Percentiles rank a stretch among this genome's conserved stretches.
phyloP scores from a whole-genome alignment of 2,113 vertebrate genomes.

The Climacteris rufus region DNA sequence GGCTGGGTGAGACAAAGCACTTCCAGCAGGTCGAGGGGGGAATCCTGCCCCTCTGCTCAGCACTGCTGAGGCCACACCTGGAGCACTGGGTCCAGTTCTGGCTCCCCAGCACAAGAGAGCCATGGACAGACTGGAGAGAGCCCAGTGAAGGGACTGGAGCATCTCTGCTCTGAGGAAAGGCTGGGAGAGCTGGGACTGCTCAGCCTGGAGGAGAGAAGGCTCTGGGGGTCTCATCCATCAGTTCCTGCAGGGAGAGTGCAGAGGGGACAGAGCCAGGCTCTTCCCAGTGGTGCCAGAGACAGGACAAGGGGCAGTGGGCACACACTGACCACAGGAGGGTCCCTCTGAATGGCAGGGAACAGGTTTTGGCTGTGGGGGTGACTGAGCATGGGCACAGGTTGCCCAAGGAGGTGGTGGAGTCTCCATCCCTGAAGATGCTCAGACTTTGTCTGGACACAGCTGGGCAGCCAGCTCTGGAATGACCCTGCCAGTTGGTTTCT shows the following conservation, averaged over 20 bases:
- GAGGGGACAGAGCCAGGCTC: not conserved
- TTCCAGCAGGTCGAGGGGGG: not conserved
- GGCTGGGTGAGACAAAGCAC: not conserved
- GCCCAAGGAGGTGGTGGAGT: not conserved
- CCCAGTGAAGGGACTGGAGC: not conserved
- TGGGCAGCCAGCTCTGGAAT: not conserved
- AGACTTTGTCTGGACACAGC: rapidly evolving
- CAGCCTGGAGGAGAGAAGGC: not conserved
- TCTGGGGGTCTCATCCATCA: rapidly evolving
- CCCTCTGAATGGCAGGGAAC: not conserved
- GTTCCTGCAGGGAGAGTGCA: not conserved
- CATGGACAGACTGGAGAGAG: not conserved
- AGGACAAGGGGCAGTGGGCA: not conserved
- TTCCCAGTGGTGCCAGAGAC: not conserved
- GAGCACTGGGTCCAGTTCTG: not conserved
- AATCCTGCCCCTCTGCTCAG: not conserved
- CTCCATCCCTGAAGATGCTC: not conserved
- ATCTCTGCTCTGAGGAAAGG: not conserved
- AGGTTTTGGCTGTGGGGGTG: not conserved
- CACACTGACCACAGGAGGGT: not conserved
- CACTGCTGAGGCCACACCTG: not conserved
- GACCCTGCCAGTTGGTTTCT: not conserved
- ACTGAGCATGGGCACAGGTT: not conserved
- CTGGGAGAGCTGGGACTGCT: not conserved
- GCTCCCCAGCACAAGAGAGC: not conserved